A percentile compares a stretch with the other conserved stretches of the same genome.
Conservation (phyloP, 2,797 vertebrate species). For the Poecilia velifera region DNA sequence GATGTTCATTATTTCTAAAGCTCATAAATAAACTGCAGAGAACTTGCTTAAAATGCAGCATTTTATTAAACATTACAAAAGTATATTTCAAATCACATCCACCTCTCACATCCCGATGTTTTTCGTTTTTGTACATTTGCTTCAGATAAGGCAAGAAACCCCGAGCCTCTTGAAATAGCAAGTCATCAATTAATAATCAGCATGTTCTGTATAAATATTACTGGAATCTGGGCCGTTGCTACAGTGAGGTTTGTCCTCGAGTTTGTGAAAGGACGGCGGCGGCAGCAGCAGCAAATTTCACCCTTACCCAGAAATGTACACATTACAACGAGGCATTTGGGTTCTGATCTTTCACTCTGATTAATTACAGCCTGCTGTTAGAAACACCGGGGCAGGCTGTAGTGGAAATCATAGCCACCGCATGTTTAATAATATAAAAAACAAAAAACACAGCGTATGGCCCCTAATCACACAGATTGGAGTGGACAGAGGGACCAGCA, state of each 20-base stretch:
- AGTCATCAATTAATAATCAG: slow-evolving; percentile 75
- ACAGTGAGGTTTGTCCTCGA: slow-evolving; percentile 70
- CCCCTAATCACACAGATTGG: slow-evolving; percentile 1
- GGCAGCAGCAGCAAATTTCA: slow-evolving; percentile 34
- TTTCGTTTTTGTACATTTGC: slow-evolving; percentile 80
- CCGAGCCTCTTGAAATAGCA: slow-evolving; percentile 73
- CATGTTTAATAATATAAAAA: background rate
- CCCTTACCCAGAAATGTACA: background rate
- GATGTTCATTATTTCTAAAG: background rate
- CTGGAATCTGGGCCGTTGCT: slow-evolving; percentile 75
- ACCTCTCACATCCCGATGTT: background rate
- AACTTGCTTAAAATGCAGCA: slow-evolving; percentile 79
- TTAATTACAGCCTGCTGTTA: slow-evolving; percentile 34
- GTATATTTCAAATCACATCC: slow-evolving; percentile 68
- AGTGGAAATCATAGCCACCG: background rate
- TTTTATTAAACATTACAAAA: slow-evolving; percentile 86
- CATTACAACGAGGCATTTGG: slow-evolving; percentile 11
- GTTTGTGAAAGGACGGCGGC: slow-evolving; percentile 35
- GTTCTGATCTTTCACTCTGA: slow-evolving; percentile 22
- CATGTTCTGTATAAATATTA: slow-evolving; percentile 80
- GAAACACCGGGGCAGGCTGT: slow-evolving; percentile 28
- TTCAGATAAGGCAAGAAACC: slow-evolving; percentile 83
- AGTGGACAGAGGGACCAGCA: slow-evolving; percentile 13
- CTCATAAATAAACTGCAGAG: background rate
- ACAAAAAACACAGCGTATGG: background rate